Evolutionary conservation across 1,140 invertebrate species (phyloP).

Genomic region (Chrysoperla carnea): DNA sequence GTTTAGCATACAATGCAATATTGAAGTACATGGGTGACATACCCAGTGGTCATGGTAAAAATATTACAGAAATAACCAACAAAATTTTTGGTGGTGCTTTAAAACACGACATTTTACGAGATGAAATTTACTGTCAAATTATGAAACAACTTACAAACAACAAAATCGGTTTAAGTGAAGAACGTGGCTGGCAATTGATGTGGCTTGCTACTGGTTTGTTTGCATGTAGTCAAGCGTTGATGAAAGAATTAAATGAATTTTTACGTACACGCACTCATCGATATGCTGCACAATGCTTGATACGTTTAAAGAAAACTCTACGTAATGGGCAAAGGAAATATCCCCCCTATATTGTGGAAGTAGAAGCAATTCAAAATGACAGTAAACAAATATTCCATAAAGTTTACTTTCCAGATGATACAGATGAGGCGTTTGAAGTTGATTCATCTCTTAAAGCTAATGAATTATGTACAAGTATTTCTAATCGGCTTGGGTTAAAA

Average conservation of each 20-base stretch:
- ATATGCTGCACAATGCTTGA: slow-evolving; percentile 63
- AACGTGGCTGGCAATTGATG: slow-evolving; percentile 84
- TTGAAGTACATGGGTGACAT: slow-evolving; percentile 95
- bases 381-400: slow-evolving; percentile 91
- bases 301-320: slow-evolving; percentile 62
- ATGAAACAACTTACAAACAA: slow-evolving; percentile 90
- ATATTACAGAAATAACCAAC: slow-evolving; percentile 64
- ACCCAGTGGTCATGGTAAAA: slow-evolving; percentile 50
- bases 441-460: slow-evolving; percentile 70
- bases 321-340: slow-evolving; percentile 67
- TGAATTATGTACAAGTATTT: slow-evolving; percentile 72
- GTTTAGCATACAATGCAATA: slow-evolving; percentile 58
- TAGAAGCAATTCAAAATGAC: slow-evolving; percentile 87
- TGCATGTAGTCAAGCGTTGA: slow-evolving; percentile 39
- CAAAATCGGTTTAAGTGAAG: slow-evolving; percentile 61
- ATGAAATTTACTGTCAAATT: slow-evolving; percentile 88
- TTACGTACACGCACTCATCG: slow-evolving; percentile 60
- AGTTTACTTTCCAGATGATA: slow-evolving; percentile 83
- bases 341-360: slow-evolving; percentile 82
- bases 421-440: slow-evolving; percentile 65
- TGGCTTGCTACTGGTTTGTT: slow-evolving; percentile 81
- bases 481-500: slow-evolving; percentile 49
- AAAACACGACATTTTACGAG: slow-evolving; percentile 59
- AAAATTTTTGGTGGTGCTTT: slow-evolving; percentile 71
- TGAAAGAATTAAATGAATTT: slow-evolving; percentile 47